phyloP scores from a whole-genome alignment of 2,797 vertebrate species.

The Anguilla anguilla region DNA sequence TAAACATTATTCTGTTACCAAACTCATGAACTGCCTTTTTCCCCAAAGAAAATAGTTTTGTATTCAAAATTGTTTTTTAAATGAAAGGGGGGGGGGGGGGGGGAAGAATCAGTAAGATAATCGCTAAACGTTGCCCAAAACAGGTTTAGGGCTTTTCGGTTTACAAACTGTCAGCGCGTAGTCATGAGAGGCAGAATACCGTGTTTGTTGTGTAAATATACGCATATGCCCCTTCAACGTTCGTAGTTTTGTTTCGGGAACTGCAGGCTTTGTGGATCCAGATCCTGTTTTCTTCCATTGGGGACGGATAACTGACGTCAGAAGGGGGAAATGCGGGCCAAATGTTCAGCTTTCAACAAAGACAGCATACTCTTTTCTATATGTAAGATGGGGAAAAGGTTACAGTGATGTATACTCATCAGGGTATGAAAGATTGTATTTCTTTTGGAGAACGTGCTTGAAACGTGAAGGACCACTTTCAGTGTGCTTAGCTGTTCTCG shows the following conservation, averaged over 20 bases:
- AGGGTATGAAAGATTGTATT: neutral
- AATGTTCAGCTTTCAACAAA: neutral
- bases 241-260: neutral
- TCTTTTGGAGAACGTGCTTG: neutral
- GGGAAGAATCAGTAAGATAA: too few species aligned
- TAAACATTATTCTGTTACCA: too few species aligned
- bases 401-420: neutral
- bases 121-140: neutral
- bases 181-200: neutral
- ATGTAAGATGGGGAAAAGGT: neutral
- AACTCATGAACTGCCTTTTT: too few species aligned
- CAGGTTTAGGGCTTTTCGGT: neutral
- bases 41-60: too few species aligned
- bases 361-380: neutral
- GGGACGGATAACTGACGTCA: neutral
- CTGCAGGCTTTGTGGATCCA: neutral
- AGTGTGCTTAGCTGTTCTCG: too few species aligned
- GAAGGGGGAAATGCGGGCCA: neutral
- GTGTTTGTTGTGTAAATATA: conserved; percentile 16
- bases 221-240: neutral
- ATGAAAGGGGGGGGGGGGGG: too few species aligned
- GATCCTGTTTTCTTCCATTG: neutral
- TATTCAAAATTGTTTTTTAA: too few species aligned
- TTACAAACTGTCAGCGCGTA: neutral
- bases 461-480: too few species aligned